Percentiles rank a stretch among this genome's conserved stretches.
These are phyloP conservation scores for Anabacerthia variegaticeps DNA, from an alignment of 2,797 vertebrate genomes.

Conservation along the genomic window DNA sequence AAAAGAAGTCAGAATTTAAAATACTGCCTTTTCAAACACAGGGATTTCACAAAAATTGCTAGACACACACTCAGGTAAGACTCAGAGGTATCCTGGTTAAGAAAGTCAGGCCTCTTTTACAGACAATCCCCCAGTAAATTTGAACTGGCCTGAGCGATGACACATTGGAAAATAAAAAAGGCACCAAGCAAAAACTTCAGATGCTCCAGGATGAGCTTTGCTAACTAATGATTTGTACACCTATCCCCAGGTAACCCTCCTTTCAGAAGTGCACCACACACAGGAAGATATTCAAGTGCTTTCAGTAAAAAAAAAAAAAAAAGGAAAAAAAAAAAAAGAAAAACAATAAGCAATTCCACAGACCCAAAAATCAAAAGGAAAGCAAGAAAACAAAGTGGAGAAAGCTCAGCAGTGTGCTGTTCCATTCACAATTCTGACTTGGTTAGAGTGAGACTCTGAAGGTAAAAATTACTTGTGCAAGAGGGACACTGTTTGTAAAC, in stretches of 20 bases:
- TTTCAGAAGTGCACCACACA: not conserved
- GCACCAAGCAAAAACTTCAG: slow-evolving; percentile 19
- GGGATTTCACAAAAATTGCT: not conserved
- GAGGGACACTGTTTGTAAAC: slow-evolving; percentile 54
- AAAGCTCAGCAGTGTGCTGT: not conserved
- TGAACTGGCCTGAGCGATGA: not conserved
- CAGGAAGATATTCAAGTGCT: not conserved
- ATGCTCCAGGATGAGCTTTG: not conserved
- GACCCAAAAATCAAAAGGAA: not conserved
- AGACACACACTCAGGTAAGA: not conserved
- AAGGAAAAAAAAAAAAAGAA: fast-evolving
- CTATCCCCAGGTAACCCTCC: not conserved
- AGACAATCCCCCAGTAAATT: not conserved
- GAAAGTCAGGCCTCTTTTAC: not conserved
- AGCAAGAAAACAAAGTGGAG: not conserved
- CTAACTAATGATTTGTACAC: not conserved
- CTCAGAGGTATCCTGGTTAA: not conserved
- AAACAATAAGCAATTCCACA: not conserved
- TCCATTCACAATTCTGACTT: not conserved
- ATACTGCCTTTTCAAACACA: not conserved
- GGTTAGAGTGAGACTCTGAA: not conserved
- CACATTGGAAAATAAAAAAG: not conserved
- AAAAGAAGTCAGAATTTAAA: not conserved
- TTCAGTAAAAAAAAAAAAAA: not conserved
- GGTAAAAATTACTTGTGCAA: slow-evolving; percentile 44